These are phyloP conservation scores for Spialia ferax DNA, from an alignment of 2,888 invertebrate genomes.

Conservation along the genomic window DNA sequence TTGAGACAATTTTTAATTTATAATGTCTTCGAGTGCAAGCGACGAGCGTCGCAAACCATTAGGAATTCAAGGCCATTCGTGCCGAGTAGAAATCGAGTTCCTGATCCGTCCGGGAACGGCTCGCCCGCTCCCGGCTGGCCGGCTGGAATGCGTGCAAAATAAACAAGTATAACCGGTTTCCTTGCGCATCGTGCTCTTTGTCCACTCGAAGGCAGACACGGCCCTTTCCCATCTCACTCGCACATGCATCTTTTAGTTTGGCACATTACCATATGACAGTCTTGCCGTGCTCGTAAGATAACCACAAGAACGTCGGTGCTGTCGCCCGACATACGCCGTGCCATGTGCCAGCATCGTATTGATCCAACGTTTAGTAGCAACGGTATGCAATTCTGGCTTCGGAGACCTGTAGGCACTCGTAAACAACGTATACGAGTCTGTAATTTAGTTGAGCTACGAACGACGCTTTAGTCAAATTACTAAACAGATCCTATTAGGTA, in stretches of 20 bases:
- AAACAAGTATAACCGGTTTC: slow-evolving; percentile 81
- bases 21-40: slow-evolving; percentile 18
- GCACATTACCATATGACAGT: slow-evolving; percentile 45
- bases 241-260: slow-evolving; percentile 47
- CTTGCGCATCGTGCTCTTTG: slow-evolving; percentile 74
- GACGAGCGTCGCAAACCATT: slow-evolving; percentile 53
- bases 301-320: slow-evolving; percentile 48
- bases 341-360: slow-evolving; percentile 44
- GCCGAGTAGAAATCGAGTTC: slow-evolving; percentile 70
- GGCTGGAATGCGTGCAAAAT: slow-evolving; percentile 85
- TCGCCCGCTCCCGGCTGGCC: slow-evolving; percentile 73
- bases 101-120: slow-evolving; percentile 70
- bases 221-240: slow-evolving; percentile 63
- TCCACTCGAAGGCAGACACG: slow-evolving; percentile 59
- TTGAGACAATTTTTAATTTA: slow-evolving; percentile 26
- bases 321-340: slow-evolving; percentile 44
- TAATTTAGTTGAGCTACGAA: slow-evolving; percentile 32
- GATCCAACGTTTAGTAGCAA: slow-evolving; percentile 47
- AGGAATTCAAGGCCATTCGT: slow-evolving; percentile 73
- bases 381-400: slow-evolving; percentile 41
- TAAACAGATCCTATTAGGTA: slow-evolving; percentile 5
- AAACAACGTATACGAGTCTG: slow-evolving; percentile 26
- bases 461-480: slow-evolving; percentile 13
- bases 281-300: slow-evolving; percentile 43
- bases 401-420: slow-evolving; percentile 37